phyloP scores from a whole-genome alignment of 2,113 vertebrate species.

The Myotis davidii region DNA sequence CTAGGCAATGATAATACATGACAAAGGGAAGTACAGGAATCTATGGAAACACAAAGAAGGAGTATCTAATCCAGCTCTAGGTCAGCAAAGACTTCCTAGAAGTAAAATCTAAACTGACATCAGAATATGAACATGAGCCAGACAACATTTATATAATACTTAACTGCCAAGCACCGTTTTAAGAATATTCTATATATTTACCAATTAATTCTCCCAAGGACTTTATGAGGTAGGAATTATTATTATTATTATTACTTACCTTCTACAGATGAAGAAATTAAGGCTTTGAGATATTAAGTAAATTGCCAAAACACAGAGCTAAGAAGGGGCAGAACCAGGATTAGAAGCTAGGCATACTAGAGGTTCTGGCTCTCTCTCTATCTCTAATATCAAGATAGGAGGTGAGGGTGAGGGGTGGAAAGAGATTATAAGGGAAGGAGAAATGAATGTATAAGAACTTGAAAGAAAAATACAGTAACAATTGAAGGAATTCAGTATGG shows the following conservation, averaged over 20 bases:
- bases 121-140: background rate
- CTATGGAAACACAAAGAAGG: background rate
- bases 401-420: background rate
- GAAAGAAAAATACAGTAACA: background rate
- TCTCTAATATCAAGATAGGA: background rate
- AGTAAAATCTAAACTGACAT: background rate
- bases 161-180: background rate
- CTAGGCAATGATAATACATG: background rate
- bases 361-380: background rate
- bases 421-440: background rate
- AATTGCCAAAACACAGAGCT: background rate
- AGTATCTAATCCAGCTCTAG: background rate
- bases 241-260: background rate
- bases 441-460: background rate
- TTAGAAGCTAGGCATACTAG: background rate
- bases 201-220: background rate
- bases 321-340: background rate
- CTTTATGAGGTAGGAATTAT: background rate
- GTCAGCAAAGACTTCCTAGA: background rate
- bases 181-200: background rate
- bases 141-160: background rate
- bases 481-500: background rate
- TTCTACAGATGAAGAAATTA: background rate
- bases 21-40: background rate
- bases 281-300: background rate